Conservation (phyloP, 1,140 invertebrate genomes). For the Nephila pilipes region DNA sequence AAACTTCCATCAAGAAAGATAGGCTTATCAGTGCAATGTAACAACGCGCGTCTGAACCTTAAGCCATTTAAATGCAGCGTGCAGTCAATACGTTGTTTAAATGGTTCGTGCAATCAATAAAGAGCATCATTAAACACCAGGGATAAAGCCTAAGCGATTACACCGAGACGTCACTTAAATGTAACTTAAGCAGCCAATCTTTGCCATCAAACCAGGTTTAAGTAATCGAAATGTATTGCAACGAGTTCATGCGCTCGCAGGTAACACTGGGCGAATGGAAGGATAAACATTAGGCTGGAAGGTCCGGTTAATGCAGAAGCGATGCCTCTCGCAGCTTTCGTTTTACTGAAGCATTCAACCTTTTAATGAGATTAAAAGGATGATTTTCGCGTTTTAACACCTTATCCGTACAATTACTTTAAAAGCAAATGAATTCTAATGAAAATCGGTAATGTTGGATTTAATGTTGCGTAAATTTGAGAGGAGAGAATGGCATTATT, state of each 20-base stretch:
- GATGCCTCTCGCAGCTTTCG: background rate
- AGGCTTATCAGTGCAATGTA: background rate
- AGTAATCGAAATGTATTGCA: constrained; percentile 32
- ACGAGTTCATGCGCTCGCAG: background rate
- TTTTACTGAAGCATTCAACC: background rate
- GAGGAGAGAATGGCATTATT: background rate
- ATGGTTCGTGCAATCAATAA: constrained; percentile 34
- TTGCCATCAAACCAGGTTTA: background rate
- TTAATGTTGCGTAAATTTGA: background rate
- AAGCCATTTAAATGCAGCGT: constrained; percentile 3
- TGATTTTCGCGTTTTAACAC: background rate
- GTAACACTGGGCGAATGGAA: background rate
- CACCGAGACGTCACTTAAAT: constrained; percentile 32
- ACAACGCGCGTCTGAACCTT: background rate
- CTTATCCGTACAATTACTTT: background rate
- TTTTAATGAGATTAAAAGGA: constrained; percentile 16
- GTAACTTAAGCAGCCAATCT: constrained; percentile 4
- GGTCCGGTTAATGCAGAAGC: background rate
- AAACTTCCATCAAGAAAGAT: background rate
- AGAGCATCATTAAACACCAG: constrained; percentile 23
- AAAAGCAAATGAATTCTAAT: background rate
- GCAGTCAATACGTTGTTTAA: constrained; percentile 6
- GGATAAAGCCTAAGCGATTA: constrained; percentile 3
- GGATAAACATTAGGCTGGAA: background rate
- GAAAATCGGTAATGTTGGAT: background rate